Evolutionary conservation across 2,113 vertebrate species (phyloP), one percentile per base, ranked within the genome.

Genomic region (Aspiorhynchus laticeps): DNA sequence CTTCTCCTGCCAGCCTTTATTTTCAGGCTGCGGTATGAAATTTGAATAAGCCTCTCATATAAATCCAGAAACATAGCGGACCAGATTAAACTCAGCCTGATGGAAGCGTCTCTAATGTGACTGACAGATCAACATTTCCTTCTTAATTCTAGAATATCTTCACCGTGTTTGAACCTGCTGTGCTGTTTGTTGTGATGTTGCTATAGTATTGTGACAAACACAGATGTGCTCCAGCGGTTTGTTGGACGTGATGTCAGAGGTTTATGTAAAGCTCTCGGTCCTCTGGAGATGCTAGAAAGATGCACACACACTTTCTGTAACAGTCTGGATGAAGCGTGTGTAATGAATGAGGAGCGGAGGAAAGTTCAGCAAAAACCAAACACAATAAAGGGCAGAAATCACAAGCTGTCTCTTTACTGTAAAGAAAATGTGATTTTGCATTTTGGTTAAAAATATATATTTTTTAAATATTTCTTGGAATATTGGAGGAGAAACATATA

Each of bases 11-110:
- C 67, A 36, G 31, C 7, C 31, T 73, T 38, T 87, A 88, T 87
- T 77, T 87, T 83, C 80, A 89, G 87, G 63, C 51, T 75, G 53
- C 41, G 67, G 85, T 86, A 51, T 87, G 84, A 84, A 69, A 88
- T 88, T 86, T 83, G 65, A 76, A 74, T 88, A 67, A 84, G 86
- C 69, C 73, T 88, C 86, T 90, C 89, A 90, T 89, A 90, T 89
- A 73, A 75, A 91, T 90, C 87, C 41, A 85, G 24, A 63, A 85
- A 81, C 84, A 65, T 75, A 14, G 59, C 83, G 84, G 88, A 53
- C 88, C 80, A 5, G 61, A 85, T 83, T 75, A 75, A 12, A 43
- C 21, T 75, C 11, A 43, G 0, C 9, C 8, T 75, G 73, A 75
- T 15, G 73, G 1, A 73, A 15, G 41, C 41, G 41, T 26, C 24